A percentile compares a stretch with the other conserved stretches of the same genome.
Conservation (phyloP, 2,797 vertebrate genomes). For the Tarsius wallacei region DNA sequence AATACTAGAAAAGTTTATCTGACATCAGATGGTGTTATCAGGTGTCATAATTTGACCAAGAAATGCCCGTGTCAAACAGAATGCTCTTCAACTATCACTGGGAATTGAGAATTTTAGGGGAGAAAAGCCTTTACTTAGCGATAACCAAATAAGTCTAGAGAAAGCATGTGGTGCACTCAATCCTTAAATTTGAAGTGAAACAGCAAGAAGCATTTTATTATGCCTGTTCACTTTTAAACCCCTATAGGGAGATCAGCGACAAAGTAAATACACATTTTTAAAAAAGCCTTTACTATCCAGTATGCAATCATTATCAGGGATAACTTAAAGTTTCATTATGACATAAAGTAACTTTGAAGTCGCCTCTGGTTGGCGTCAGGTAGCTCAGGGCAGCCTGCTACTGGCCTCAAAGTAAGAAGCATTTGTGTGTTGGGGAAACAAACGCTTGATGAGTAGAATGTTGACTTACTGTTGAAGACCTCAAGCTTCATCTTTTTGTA, state of each 20-base stretch:
- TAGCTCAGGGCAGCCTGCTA: neutral
- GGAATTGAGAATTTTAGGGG: conserved; percentile 38
- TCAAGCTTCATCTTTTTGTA: conserved; percentile 70
- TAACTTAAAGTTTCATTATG: conserved; percentile 47
- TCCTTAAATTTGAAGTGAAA: conserved; percentile 75
- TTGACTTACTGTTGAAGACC: conserved; percentile 11
- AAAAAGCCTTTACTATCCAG: conserved; percentile 58
- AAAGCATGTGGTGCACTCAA: conserved; percentile 55
- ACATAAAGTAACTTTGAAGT: conserved; percentile 70
- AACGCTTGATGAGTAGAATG: conserved; percentile 44
- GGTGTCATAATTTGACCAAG: conserved; percentile 57
- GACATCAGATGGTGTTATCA: neutral
- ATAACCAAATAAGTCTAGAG: conserved; percentile 62
- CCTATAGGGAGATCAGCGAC: conserved; percentile 74
- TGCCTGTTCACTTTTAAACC: conserved; percentile 70
- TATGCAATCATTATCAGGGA: conserved; percentile 32
- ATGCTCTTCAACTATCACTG: conserved; percentile 5
- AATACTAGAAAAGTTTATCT: neutral
- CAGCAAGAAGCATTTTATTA: conserved; percentile 75
- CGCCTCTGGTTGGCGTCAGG: conserved; percentile 62
- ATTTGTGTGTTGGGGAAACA: conserved; percentile 44
- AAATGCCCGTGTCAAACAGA: conserved; percentile 58
- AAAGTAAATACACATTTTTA: conserved; percentile 71
- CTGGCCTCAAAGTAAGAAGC: neutral
- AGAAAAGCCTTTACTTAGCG: conserved; percentile 57